phyloP scores from a whole-genome alignment of 35 echinoderm and acorn worm genomes.

The Anneissia japonica region DNA sequence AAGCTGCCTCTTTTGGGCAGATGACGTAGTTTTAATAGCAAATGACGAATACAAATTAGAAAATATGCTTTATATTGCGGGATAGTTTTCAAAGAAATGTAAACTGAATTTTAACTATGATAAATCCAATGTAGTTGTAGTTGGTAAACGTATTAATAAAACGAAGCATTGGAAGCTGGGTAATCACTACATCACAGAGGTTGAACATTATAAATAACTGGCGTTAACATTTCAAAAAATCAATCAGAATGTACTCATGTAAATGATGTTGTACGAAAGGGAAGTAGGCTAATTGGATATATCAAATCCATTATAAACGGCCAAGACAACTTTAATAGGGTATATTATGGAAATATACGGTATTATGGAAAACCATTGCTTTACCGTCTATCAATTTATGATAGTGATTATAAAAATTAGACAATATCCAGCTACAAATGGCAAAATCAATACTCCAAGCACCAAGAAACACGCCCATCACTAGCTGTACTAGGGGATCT shows the following conservation, averaged over 20 bases:
- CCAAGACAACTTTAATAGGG: neutral
- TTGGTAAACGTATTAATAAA: neutral
- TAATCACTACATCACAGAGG: neutral
- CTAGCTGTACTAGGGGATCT: neutral
- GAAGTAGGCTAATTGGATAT: neutral
- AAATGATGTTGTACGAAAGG: neutral
- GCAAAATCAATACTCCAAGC: neutral
- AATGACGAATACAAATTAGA: neutral
- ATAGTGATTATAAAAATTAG: neutral
- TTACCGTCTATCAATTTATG: neutral
- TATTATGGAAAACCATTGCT: neutral
- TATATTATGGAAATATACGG: neutral
- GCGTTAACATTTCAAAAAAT: neutral
- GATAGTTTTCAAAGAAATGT: neutral
- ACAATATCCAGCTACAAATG: neutral
- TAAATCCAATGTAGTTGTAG: neutral
- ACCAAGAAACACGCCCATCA: too few species aligned
- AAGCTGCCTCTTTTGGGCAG: neutral
- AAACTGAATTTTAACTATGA: neutral
- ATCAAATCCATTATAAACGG: neutral
- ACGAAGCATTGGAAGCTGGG: neutral
- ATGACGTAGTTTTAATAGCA: neutral
- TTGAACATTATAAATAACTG: neutral
- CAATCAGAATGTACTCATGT: neutral
- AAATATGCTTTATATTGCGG: neutral